These are phyloP conservation scores for Lordiphosa andalusiaca DNA, from an alignment of 2,888 invertebrate species.

Conservation along the genomic window DNA sequence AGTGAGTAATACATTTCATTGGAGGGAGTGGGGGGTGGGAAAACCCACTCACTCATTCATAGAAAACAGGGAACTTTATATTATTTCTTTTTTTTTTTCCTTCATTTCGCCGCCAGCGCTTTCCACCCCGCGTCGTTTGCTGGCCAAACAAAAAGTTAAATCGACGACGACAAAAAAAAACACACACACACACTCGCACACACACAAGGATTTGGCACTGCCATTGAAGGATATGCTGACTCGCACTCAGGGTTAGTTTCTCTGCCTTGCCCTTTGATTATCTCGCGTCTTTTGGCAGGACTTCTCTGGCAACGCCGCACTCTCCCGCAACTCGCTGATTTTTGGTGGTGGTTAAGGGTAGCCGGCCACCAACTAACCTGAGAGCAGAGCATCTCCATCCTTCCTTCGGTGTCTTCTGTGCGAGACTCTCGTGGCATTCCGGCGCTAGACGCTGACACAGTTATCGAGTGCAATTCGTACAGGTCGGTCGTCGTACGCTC, in stretches of 20 bases:
- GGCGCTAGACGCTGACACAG: constrained; percentile 75
- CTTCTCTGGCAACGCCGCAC: constrained; percentile 12
- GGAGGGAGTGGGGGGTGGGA: constrained; percentile 12
- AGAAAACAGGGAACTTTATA: constrained; percentile 15
- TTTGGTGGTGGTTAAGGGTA: constrained; percentile 22
- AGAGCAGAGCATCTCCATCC: constrained; percentile 10
- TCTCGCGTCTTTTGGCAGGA: constrained; percentile 41
- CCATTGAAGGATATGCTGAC: constrained; percentile 15
- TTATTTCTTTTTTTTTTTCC: constrained; percentile 24
- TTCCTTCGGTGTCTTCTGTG: background rate
- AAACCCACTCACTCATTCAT: constrained; percentile 35
- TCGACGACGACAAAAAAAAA: constrained; percentile 31
- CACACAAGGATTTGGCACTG: constrained; percentile 38
- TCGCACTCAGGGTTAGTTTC: constrained; percentile 53
- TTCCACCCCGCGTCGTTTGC: constrained; percentile 73
- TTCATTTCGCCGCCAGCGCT: constrained; percentile 37
- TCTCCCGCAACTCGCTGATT: constrained; percentile 10
- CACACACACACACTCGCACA: constrained; percentile 21
- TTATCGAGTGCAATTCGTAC: constrained; percentile 79
- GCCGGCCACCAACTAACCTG: constrained; percentile 51
- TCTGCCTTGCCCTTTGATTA: constrained; percentile 23
- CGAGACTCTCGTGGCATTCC: constrained; percentile 59
- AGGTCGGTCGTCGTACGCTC: constrained; percentile 75
- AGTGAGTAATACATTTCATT: constrained; percentile 7
- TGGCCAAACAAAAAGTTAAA: constrained; percentile 67